Evolutionary conservation across 2,113 vertebrate species (phyloP).

Genomic region (Notothenia coriiceps): DNA sequence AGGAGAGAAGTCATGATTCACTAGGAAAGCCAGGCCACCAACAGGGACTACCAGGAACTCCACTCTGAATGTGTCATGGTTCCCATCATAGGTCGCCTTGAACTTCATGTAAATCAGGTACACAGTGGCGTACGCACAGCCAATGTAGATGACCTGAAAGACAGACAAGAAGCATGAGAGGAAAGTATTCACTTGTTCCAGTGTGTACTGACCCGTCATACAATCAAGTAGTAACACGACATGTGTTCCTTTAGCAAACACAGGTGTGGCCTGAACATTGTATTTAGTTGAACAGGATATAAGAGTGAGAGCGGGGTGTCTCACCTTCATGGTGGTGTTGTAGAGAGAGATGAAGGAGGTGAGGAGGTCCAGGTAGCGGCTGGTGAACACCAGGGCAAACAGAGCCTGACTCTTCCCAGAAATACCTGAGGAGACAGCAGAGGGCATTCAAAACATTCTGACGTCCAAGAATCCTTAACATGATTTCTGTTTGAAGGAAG

Average conservation of each 20-base stretch:
- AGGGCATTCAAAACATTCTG: not conserved
- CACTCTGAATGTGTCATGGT: conserved; percentile 98
- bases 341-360: conserved; percentile 98
- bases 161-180: not conserved
- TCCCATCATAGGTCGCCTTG: conserved; percentile 98
- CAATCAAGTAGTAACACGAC: not conserved
- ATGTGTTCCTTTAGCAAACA: conserved; percentile 51
- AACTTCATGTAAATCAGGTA: conserved; percentile 98
- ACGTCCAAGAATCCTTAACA: not conserved
- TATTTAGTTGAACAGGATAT: conserved; percentile 20
- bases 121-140: conserved; percentile 94
- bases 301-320: not conserved
- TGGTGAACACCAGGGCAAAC: conserved; percentile 98
- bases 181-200: rapidly evolving
- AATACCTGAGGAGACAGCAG: conserved; percentile 87
- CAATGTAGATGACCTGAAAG: conserved; percentile 94
- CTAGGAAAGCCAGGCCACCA: conserved; percentile 94
- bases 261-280: conserved; percentile 20
- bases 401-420: conserved; percentile 99
- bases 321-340: conserved; percentile 99
- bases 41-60: conserved; percentile 98
- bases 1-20: conserved; percentile 99
- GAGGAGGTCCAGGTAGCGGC: conserved; percentile 98
- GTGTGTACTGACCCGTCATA: not conserved
- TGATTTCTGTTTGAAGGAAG: not conserved